A percentile compares a stretch with the other conserved stretches of the same genome.
Conservation (phyloP, 2,888 invertebrate genomes). For the Slavum lentiscoides region DNA sequence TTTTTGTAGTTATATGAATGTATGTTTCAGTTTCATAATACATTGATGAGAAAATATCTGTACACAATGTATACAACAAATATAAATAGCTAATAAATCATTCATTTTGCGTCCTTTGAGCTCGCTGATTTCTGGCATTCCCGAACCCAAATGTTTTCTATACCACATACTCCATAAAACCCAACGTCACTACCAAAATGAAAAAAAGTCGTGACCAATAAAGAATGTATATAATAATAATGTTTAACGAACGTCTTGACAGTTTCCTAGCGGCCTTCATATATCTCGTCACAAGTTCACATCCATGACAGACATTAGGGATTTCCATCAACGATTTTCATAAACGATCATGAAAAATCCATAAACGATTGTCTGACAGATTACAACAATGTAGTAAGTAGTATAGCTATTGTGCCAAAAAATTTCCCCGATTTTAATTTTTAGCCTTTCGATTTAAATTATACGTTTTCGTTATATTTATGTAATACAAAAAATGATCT, state of each 20-base stretch:
- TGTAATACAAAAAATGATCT: too few relatives aligned
- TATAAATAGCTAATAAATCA: constrained; percentile 7
- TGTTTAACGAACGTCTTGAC: constrained; percentile 13
- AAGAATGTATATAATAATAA: constrained; percentile 26
- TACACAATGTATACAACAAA: background rate
- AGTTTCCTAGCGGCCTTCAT: constrained; percentile 31
- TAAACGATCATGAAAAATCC: constrained; percentile 32
- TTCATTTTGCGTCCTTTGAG: background rate
- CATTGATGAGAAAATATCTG: background rate
- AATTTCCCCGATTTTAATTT: constrained; percentile 4
- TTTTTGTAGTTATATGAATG: background rate
- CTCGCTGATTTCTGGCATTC: constrained; percentile 17
- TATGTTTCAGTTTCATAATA: background rate
- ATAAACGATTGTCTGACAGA: constrained; percentile 9
- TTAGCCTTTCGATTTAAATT: too few relatives aligned
- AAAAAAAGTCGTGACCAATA: constrained; percentile 39
- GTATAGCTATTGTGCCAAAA: background rate
- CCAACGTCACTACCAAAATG: constrained; percentile 34
- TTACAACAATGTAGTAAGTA: constrained; percentile 2
- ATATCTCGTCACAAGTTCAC: constrained; percentile 13
- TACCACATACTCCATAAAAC: background rate
- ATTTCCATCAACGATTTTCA: constrained; percentile 47
- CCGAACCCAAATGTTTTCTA: constrained; percentile 21
- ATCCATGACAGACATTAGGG: constrained; percentile 10
- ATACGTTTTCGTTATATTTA: too few relatives aligned